Conservation (phyloP, 2,113 vertebrate species). For the Boulengeromyrus knoepffleri region DNA sequence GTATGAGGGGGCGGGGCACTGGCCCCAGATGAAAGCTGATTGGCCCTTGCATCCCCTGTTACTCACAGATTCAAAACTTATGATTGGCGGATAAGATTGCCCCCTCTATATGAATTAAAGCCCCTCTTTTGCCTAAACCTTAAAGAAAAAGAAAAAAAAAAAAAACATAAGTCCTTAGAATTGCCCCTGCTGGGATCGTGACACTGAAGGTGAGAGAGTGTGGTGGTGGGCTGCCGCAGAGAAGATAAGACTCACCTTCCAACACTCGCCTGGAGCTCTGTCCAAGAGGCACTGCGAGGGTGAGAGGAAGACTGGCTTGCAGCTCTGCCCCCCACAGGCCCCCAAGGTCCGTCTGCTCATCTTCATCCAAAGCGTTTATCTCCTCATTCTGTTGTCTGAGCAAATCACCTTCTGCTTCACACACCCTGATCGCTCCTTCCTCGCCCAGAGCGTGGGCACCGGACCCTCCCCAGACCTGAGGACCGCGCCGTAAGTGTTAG, state of each 20-base stretch:
- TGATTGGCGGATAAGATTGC: background rate
- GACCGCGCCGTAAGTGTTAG: background rate
- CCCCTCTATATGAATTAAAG: background rate
- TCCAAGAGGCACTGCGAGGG: background rate
- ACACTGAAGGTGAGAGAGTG: background rate
- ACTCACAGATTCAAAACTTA: background rate
- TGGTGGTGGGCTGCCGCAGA: background rate
- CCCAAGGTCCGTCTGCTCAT: background rate
- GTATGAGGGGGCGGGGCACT: background rate
- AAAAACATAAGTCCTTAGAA: background rate
- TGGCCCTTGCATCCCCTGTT: background rate
- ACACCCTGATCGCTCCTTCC: constrained; percentile 53
- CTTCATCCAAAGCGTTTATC: background rate
- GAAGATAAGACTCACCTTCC: constrained; percentile 12
- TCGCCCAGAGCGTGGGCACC: constrained; percentile 35
- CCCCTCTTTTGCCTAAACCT: background rate
- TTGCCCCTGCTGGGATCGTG: background rate
- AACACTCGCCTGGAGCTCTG: background rate
- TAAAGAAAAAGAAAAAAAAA: too few species aligned
- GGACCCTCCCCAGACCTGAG: constrained; percentile 48
- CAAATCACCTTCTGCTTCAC: constrained; percentile 30
- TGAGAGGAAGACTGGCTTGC: background rate
- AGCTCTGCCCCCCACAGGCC: background rate
- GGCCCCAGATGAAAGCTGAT: background rate
- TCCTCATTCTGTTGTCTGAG: background rate